These are phyloP conservation scores for Athalia cordata DNA, from an alignment of 2,888 invertebrate genomes.

Conservation along the genomic window DNA sequence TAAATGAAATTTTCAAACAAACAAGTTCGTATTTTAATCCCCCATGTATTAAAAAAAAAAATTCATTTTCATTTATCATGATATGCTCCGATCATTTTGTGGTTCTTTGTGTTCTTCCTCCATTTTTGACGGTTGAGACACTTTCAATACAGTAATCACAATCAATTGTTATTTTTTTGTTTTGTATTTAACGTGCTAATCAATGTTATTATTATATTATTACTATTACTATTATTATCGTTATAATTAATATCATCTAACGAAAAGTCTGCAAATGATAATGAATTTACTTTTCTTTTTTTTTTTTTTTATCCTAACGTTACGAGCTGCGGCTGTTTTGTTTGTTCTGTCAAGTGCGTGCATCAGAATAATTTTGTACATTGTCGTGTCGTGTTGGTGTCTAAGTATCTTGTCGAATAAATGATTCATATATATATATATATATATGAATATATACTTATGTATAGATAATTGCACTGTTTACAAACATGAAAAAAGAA, in stretches of 20 bases:
- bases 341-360: conserved; percentile 27
- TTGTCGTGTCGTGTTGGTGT: conserved; percentile 59
- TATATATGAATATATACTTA: conserved; percentile 28
- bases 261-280: neutral
- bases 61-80: no score
- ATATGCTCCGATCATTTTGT: no score
- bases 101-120: neutral
- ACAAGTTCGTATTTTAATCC: neutral
- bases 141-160: no score
- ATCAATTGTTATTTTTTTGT: conserved; percentile 1
- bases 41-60: neutral
- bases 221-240: no score
- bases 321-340: no score
- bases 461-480: conserved; percentile 68
- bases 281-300: neutral
- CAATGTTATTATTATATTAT: no score
- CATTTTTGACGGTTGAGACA: neutral
- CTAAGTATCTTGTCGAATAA: neutral
- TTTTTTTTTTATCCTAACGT: no score
- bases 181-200: neutral
- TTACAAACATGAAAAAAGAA: conserved; percentile 67
- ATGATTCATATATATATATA: neutral
- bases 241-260: no score
- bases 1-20: neutral
- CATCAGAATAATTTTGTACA: conserved; percentile 65